Evolutionary conservation across 2,797 vertebrate genomes (phyloP).

Genomic region (Meda fulgida): DNA sequence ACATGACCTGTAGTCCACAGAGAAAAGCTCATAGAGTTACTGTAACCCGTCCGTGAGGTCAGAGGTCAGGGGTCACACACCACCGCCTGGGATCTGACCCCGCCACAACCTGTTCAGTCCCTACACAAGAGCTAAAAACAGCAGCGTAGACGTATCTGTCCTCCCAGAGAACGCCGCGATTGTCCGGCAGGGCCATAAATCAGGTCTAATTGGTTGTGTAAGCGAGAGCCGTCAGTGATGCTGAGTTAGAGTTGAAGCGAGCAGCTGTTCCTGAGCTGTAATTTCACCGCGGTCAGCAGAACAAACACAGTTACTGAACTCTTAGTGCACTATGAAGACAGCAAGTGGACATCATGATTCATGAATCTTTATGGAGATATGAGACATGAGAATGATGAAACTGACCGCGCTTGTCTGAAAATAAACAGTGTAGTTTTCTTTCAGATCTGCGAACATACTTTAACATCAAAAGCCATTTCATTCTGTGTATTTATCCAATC

Average conservation of each 20-base stretch:
- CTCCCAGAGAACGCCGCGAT: neutral
- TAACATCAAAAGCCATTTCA: neutral
- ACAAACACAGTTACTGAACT: neutral
- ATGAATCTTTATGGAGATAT: too few relatives aligned
- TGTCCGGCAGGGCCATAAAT: constrained; percentile 31
- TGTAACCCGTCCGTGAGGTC: constrained; percentile 23
- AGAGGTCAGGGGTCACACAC: constrained; percentile 16
- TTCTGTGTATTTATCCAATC: neutral
- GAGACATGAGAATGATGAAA: neutral
- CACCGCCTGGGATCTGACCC: constrained; percentile 17
- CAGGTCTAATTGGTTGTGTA: constrained; percentile 22
- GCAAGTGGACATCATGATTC: neutral
- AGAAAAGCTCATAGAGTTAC: neutral
- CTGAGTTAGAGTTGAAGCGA: constrained; percentile 15
- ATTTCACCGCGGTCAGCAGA: neutral
- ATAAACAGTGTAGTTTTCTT: neutral
- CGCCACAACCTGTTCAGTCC: neutral
- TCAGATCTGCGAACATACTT: neutral
- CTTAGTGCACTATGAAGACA: neutral
- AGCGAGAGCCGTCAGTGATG: neutral
- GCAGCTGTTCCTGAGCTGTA: neutral
- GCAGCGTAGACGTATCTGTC: neutral
- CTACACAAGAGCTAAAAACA: constrained; percentile 3
- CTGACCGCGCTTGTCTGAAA: neutral
- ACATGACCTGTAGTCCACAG: neutral